Percentiles rank a stretch among this genome's conserved stretches.
Conservation (phyloP, 2,888 invertebrate species). For the Drosophila stalkeri region DNA sequence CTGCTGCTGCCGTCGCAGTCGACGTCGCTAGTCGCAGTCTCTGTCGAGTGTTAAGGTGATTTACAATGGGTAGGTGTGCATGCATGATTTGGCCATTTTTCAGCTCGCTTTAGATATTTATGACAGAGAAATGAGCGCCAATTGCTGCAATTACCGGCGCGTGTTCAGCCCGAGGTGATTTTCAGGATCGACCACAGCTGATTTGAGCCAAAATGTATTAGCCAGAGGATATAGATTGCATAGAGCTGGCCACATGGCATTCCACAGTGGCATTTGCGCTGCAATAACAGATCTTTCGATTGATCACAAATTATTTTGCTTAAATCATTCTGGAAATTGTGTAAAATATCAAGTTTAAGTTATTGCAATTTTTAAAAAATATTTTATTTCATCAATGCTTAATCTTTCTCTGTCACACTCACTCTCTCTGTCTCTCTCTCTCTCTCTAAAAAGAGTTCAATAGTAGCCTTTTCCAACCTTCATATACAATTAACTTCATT, state of each 20-base stretch:
- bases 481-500: neutral
- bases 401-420: neutral
- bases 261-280: constrained; percentile 8
- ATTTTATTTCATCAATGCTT: neutral
- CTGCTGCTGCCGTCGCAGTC: constrained; percentile 22
- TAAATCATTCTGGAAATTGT: neutral
- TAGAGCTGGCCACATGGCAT: constrained; percentile 17
- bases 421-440: neutral
- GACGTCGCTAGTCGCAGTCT: constrained; percentile 30
- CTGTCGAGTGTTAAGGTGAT: constrained; percentile 73
- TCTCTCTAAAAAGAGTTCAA: neutral
- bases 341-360: neutral
- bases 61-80: constrained; percentile 62
- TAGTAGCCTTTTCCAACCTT: neutral
- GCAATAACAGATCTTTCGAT: neutral
- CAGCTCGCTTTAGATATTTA: constrained; percentile 65
- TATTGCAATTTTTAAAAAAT: neutral
- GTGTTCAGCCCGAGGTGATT: constrained; percentile 70
- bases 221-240: constrained; percentile 16
- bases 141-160: constrained; percentile 79
- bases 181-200: constrained; percentile 35
- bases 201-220: constrained; percentile 36
- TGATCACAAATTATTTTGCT: neutral
- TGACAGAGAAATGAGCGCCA: constrained; percentile 78
- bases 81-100: constrained; percentile 72